Percentiles rank a stretch among this genome's conserved stretches.
Evolutionary conservation across 1,140 invertebrate genomes (phyloP).

Genomic region (Chrysopa pallens): DNA sequence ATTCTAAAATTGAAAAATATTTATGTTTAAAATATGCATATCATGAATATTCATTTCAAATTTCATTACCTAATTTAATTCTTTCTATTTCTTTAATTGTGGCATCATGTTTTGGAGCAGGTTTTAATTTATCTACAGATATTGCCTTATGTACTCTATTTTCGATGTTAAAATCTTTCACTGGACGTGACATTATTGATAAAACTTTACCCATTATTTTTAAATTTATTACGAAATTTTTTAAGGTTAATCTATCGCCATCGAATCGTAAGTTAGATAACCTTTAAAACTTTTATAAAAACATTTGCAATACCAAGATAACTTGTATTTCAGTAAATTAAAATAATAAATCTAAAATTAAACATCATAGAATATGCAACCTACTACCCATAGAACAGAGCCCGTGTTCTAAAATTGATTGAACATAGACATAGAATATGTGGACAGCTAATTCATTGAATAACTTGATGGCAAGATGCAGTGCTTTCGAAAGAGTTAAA

Average conservation of each 20-base stretch:
- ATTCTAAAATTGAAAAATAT: slow-evolving; percentile 4
- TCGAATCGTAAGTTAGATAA: neutral
- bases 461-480: too few relatives aligned
- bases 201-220: slow-evolving; percentile 31
- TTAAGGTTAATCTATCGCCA: neutral
- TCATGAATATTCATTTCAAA: slow-evolving; percentile 4
- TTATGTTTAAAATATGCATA: slow-evolving; percentile 6
- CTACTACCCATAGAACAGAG: too few relatives aligned
- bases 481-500: too few relatives aligned
- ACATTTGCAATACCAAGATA: neutral
- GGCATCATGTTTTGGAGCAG: slow-evolving; percentile 40
- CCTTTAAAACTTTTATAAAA: neutral
- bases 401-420: too few relatives aligned
- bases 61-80: slow-evolving; percentile 30
- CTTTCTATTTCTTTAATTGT: slow-evolving; percentile 38
- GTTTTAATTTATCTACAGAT: slow-evolving; percentile 40
- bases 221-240: slow-evolving; percentile 5
- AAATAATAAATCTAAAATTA: too few relatives aligned
- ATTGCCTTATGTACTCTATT: slow-evolving; percentile 48
- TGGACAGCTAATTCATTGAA: too few relatives aligned
- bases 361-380: too few relatives aligned
- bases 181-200: slow-evolving; percentile 25
- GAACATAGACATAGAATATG: too few relatives aligned
- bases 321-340: neutral
- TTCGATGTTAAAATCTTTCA: slow-evolving; percentile 46